Base-by-base conservation (phyloP, 2,888 invertebrate species). In the Erynnis tages region DNA sequence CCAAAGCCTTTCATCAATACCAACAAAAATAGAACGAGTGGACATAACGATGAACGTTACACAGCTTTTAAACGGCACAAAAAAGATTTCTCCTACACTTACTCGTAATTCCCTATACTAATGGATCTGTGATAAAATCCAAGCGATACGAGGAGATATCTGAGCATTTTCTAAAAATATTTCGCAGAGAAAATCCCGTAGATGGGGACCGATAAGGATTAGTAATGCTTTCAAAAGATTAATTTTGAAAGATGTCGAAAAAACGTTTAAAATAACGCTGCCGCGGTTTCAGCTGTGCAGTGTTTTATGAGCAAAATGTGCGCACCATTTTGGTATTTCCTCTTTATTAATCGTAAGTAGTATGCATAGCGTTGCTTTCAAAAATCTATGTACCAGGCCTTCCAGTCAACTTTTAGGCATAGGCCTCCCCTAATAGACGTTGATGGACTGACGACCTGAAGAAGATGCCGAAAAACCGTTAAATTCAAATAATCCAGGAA, bases 171-270 rank as follows among this genome's bases (percentile, higher is more conserved):
- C 29, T 10, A 47, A 47, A 47, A 38, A 47, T 47, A 29, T 47
- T 47, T 47, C 6, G 13, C 19, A 17, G 27, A 34, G 35, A 29
- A 47, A 27, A 47, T 21, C 13, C n/a, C 19, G 13, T 32, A 21
- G 34, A 25, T 32, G n/a, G 17, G 13, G 13, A 23, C 17, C 35
- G 16, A 8, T 11, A 13, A 11, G 46, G 27, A 47, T 47, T 29
- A 46, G 34, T n/a, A 16, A 37, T 19, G 35, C 46, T 47, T 47
- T 47, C 27, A 37, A 37, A 47, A 47, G 46, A 47, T 37, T 37
- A 37, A 7, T 17, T 37, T 29, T 14, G 17, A 46, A 34, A 16
- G 45, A 16, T 35, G n/a, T 25, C 21, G n/a, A 1, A 8, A 5
- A 34, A 32, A 44, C 14, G 34, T 10, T 34, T 41, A 41, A 37